phyloP scores from a whole-genome alignment of 2,888 invertebrate genomes.

The Acanthoscelides obtectus region DNA sequence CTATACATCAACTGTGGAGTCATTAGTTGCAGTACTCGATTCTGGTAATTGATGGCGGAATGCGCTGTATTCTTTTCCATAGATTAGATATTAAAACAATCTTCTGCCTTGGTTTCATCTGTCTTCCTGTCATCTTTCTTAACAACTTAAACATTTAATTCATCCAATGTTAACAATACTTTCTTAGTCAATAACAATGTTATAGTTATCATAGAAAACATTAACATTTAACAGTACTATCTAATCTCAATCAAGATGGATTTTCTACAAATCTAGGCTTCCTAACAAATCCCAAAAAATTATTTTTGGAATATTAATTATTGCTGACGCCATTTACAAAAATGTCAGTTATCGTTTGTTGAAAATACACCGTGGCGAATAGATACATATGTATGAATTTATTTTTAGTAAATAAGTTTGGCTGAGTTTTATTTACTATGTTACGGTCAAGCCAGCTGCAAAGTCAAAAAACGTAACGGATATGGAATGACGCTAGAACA shows the following conservation, averaged over 20 bases:
- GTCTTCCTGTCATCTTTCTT: too few species aligned
- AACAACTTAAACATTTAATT: background rate
- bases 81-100: too few species aligned
- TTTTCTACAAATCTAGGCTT: background rate
- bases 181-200: background rate
- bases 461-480: too few species aligned
- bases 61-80: too few species aligned
- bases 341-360: background rate
- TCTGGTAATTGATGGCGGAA: too few species aligned
- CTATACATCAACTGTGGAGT: too few species aligned
- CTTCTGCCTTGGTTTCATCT: too few species aligned
- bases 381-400: background rate
- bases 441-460: background rate
- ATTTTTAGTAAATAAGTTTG: conserved; percentile 34
- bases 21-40: too few species aligned
- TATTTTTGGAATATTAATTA: background rate
- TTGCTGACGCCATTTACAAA: background rate
- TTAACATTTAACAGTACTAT: background rate
- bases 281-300: background rate
- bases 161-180: background rate
- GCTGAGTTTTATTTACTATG: conserved; percentile 35
- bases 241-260: background rate
- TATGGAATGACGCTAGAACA: too few species aligned
- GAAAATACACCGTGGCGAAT: background rate
- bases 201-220: background rate